Evolutionary conservation across 1,140 invertebrate genomes (phyloP), one percentile per base, ranked within the genome.

Genomic region (Calliopsis andreniformis): DNA sequence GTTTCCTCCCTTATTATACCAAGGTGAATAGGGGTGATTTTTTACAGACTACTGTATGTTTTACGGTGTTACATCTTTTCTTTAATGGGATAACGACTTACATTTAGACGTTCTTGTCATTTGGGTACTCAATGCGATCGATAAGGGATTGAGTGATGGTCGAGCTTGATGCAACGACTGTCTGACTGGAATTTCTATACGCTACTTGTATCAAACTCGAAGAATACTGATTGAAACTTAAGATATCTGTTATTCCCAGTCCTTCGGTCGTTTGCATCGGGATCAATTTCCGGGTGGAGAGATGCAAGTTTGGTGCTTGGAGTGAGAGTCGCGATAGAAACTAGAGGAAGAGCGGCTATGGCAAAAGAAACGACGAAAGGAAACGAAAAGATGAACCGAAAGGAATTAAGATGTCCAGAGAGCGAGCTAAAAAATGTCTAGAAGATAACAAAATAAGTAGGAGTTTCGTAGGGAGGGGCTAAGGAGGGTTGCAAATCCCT

Each of bases 1-100:
- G 45, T 80, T 71, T 77, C 28, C 42, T 76, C n/a, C 59, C 20
- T 80, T 76, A 63, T 68, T 58, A 64, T 49, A 12, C 39, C n/a
- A 25, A 32, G 66, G 56, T 25, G 43, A 73, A 16, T 49, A 20
- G 25, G 42, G 12, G 43, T 30, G 45, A 47, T n/a, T n/a, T 20
- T 61, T 43, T n/a, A 59, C 45, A 51, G 23, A 51, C 70, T 76
- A 73, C 39, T 25, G 23, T 63, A 64, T 61, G 10, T 39, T 39
- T 55, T 32, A 45, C 43, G 56, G n/a, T n/a, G n/a, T n/a, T n/a
- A n/a, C n/a, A n/a, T n/a, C n/a, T n/a, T n/a, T n/a, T n/a, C n/a
- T 32, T 23, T 30, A 39, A 35, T 18, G 63, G 20, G 45, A 35
- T 25, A 45, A 59, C 55, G 35, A 6, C 14, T n/a, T n/a, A n/a